These are phyloP conservation scores for Nomada fabriciana DNA, from an alignment of 2,888 invertebrate genomes.

Conservation along the genomic window DNA sequence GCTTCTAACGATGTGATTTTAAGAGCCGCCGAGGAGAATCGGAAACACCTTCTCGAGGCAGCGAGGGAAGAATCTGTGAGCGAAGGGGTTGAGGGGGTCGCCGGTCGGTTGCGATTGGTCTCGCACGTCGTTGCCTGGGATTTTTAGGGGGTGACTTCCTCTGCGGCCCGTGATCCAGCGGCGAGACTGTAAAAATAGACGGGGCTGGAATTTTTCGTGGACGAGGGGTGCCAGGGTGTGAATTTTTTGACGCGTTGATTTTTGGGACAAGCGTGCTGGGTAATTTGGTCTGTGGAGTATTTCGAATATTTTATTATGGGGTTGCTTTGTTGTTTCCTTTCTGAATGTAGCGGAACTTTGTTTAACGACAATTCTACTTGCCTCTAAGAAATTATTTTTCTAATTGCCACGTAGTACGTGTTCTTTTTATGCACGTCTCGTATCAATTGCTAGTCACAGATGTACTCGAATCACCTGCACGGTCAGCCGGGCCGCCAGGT, in stretches of 20 bases:
- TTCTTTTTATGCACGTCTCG: conserved; percentile 32
- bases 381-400: neutral
- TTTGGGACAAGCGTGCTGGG: too few relatives aligned
- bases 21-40: conserved; percentile 26
- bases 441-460: conserved; percentile 58
- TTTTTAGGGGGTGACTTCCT: conserved; percentile 1
- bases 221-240: too few relatives aligned
- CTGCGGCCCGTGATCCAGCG: too few relatives aligned
- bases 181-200: too few relatives aligned
- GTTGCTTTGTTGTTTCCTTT: neutral
- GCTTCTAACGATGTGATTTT: conserved; percentile 54
- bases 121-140: neutral
- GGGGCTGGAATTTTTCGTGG: too few relatives aligned
- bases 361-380: neutral
- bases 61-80: conserved; percentile 12
- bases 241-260: too few relatives aligned
- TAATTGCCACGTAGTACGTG: conserved; percentile 3
- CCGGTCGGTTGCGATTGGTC: neutral
- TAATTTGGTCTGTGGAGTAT: too few relatives aligned
- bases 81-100: conserved; percentile 1
- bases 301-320: too few relatives aligned
- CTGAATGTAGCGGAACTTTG: too few relatives aligned
- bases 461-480: conserved; percentile 54
- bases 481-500: conserved; percentile 45
- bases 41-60: conserved; percentile 1